These are phyloP conservation scores for Lepidochitona cinerea DNA, from an alignment of 2,888 invertebrate genomes.

Conservation along the genomic window DNA sequence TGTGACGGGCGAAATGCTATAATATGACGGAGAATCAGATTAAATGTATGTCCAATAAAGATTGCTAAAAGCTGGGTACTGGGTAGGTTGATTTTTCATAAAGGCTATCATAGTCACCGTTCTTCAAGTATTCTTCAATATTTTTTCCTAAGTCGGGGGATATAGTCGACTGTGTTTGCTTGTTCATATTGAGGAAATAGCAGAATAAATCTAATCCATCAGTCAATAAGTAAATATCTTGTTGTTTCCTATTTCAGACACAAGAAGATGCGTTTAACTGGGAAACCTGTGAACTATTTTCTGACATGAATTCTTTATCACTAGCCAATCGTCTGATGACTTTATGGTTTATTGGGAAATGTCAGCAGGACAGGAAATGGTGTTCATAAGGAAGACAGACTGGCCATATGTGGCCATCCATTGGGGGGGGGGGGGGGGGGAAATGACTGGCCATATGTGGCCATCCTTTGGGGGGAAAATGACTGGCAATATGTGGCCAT, in stretches of 20 bases:
- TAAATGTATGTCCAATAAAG: not conserved
- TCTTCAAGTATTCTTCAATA: too few relatives aligned
- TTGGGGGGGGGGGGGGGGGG: too few relatives aligned
- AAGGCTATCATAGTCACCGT: too few relatives aligned
- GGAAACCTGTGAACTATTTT: slow-evolving; percentile 33
- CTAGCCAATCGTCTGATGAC: slow-evolving; percentile 82
- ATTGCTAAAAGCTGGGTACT: not conserved
- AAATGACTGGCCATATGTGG: too few relatives aligned
- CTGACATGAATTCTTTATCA: slow-evolving; percentile 74
- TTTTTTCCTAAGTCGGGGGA: too few relatives aligned
- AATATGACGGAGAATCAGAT: not conserved
- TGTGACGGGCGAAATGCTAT: too few relatives aligned
- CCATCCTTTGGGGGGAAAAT: too few relatives aligned
- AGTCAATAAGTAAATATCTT: too few relatives aligned
- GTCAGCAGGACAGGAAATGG: slow-evolving; percentile 84
- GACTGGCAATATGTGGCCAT: too few relatives aligned
- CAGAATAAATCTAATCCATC: not conserved
- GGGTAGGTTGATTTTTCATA: too few relatives aligned
- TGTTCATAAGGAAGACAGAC: slow-evolving; percentile 72
- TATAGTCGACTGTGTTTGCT: not conserved
- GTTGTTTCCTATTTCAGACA: slow-evolving; percentile 39
- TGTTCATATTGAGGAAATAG: not conserved
- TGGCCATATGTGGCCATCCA: not conserved
- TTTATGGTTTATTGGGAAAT: slow-evolving; percentile 92
- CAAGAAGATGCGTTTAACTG: slow-evolving; percentile 44